Percentiles rank a stretch among this genome's conserved stretches.
These are phyloP conservation scores for Pristionchus japonicus DNA, from an alignment of 2,888 invertebrate genomes.

Conservation along the genomic window DNA sequence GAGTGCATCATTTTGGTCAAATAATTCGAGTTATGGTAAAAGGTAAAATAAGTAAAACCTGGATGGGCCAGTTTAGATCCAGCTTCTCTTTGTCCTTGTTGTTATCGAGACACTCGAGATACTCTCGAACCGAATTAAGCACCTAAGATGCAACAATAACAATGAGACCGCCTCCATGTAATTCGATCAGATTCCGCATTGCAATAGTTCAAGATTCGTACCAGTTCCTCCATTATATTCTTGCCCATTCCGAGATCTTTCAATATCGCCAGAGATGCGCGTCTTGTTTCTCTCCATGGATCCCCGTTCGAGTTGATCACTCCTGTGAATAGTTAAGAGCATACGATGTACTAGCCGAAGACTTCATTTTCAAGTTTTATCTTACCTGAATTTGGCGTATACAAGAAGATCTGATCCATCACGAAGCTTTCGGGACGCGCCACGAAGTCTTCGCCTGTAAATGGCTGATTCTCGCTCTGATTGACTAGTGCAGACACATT, in stretches of 20 bases:
- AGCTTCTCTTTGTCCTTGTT: neutral
- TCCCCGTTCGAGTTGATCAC: neutral
- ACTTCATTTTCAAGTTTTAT: too few species aligned
- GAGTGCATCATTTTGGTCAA: too few species aligned
- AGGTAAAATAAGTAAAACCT: neutral
- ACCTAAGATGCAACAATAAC: too few species aligned
- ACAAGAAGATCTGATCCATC: neutral
- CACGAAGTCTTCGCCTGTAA: neutral
- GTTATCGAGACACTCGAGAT: neutral
- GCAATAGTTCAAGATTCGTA: neutral
- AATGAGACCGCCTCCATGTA: too few species aligned
- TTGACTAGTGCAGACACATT: too few species aligned
- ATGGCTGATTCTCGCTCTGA: too few species aligned
- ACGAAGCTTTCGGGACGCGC: neutral
- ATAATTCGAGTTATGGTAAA: too few species aligned
- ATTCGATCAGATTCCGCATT: too few species aligned
- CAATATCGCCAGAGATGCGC: neutral
- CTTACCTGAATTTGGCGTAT: neutral
- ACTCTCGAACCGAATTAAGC: neutral
- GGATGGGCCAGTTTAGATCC: constrained; percentile 6
- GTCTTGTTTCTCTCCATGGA: neutral
- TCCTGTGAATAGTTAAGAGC: neutral
- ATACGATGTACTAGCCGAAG: too few species aligned
- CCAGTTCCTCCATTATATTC: neutral
- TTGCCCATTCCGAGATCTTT: neutral